These are phyloP conservation scores for Lasioglossum lativentre DNA, from an alignment of 2,888 invertebrate species.

Conservation along the genomic window DNA sequence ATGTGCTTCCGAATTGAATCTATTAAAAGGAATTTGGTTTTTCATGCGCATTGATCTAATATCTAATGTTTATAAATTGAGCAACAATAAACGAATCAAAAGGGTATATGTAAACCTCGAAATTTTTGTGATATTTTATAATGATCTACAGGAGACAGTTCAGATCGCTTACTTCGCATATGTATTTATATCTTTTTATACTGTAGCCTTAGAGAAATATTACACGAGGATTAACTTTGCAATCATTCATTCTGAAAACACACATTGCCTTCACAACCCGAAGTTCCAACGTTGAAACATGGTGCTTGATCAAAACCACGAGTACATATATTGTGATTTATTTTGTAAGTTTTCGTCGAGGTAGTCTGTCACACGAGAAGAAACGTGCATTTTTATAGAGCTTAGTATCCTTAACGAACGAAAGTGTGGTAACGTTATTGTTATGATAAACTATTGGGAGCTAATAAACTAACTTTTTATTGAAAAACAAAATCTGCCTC, in stretches of 20 bases:
- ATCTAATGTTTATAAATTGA: neutral
- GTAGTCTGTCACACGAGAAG: neutral
- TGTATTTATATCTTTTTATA: slow-evolving; percentile 54
- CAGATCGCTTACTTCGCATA: slow-evolving; percentile 36
- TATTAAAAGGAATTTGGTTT: neutral
- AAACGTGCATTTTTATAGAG: slow-evolving; percentile 33
- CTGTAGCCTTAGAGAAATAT: slow-evolving; percentile 19
- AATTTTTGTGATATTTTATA: slow-evolving; percentile 7
- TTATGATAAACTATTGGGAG: slow-evolving; percentile 41
- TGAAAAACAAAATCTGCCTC: slow-evolving; percentile 8
- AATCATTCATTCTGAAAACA: slow-evolving; percentile 15
- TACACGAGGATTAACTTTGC: slow-evolving; percentile 22
- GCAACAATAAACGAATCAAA: neutral
- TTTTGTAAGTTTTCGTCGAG: slow-evolving; percentile 47
- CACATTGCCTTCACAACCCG: slow-evolving; percentile 17
- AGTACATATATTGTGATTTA: slow-evolving; percentile 62
- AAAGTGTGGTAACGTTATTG: slow-evolving; percentile 48
- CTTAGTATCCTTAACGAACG: slow-evolving; percentile 29
- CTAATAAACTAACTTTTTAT: slow-evolving; percentile 62
- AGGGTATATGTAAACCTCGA: neutral
- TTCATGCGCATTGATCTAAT: neutral
- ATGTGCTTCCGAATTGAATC: neutral
- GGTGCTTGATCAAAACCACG: slow-evolving; percentile 36
- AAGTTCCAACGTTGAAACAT: slow-evolving; percentile 21
- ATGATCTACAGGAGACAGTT: neutral